Conservation (phyloP, 1,140 invertebrate genomes). For the Drosophila sulfurigaster region DNA sequence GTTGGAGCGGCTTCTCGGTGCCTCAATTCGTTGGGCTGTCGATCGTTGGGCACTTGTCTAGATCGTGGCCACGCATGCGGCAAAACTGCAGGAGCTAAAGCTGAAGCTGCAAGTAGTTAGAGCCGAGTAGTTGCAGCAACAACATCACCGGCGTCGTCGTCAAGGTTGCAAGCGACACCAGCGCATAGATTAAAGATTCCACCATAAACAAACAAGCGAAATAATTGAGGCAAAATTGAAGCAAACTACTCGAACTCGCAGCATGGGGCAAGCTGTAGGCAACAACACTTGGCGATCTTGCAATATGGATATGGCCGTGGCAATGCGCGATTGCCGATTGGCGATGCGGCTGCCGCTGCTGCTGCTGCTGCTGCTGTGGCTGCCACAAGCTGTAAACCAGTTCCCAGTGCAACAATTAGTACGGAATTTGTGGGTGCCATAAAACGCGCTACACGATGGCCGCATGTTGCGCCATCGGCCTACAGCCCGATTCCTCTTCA, state of each 20-base stretch:
- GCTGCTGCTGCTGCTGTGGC: background rate
- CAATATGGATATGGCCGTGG: conserved; percentile 52
- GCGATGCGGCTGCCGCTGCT: no score
- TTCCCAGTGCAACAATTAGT: conserved; percentile 76
- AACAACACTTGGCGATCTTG: conserved; percentile 35
- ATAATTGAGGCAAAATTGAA: conserved; percentile 85
- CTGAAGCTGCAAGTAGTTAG: conserved; percentile 17
- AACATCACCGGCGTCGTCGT: conserved; percentile 31
- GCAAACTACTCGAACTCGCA: conserved; percentile 67
- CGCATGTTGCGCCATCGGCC: conserved; percentile 64
- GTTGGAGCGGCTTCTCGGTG: conserved; percentile 11
- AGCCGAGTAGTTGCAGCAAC: conserved; percentile 22
- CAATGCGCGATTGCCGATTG: conserved; percentile 23
- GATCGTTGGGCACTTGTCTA: conserved; percentile 58
- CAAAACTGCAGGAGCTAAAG: conserved; percentile 48
- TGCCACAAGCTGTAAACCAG: conserved; percentile 38
- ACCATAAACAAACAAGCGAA: conserved; percentile 84
- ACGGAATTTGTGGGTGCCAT: conserved; percentile 83
- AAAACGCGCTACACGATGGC: conserved; percentile 78
- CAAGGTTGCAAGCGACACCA: conserved; percentile 73
- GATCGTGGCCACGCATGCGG: conserved; percentile 76
- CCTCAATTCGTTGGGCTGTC: conserved; percentile 39
- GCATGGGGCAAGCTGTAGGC: conserved; percentile 22
- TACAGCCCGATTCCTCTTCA: conserved; percentile 31
- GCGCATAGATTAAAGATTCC: conserved; percentile 80